These are phyloP conservation scores for Blennius ocellaris DNA, from an alignment of 2,113 vertebrate species.

Conservation along the genomic window DNA sequence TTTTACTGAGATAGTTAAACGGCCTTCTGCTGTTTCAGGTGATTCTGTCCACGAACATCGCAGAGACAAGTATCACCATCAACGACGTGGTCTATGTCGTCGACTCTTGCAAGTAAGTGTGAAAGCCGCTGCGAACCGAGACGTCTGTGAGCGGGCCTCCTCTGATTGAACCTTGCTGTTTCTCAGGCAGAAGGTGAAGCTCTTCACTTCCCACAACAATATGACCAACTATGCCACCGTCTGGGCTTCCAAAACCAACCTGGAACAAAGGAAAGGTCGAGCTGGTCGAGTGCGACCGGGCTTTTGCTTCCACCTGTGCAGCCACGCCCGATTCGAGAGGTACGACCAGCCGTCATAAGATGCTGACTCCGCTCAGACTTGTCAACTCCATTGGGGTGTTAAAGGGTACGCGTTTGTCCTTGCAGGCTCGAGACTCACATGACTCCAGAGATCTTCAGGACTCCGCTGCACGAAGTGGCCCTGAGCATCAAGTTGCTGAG, in stretches of 20 bases:
- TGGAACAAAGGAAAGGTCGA: slow-evolving; percentile 95
- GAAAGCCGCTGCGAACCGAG: too few species aligned
- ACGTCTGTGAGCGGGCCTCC: too few species aligned
- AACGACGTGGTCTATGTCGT: slow-evolving; percentile 97
- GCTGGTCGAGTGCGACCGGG: slow-evolving; percentile 91
- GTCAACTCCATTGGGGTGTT: too few species aligned
- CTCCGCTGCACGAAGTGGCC: slow-evolving; percentile 93
- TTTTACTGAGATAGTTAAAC: too few species aligned
- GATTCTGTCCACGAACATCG: slow-evolving; percentile 97
- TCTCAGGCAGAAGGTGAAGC: slow-evolving; percentile 94
- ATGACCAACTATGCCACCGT: slow-evolving; percentile 99
- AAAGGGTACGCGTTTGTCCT: neutral
- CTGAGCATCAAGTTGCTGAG: slow-evolving; percentile 95
- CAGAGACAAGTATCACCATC: slow-evolving; percentile 97
- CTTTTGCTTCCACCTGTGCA: slow-evolving; percentile 96
- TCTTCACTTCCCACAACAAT: slow-evolving; percentile 97
- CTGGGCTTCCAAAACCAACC: slow-evolving; percentile 97
- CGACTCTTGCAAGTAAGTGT: slow-evolving; percentile 97
- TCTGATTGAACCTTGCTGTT: neutral
- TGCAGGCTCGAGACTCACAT: slow-evolving; percentile 93
- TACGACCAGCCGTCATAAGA: neutral
- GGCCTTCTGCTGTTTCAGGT: slow-evolving; percentile 80
- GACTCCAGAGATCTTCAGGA: slow-evolving; percentile 97
- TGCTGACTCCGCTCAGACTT: too few species aligned
- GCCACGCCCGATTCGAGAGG: slow-evolving; percentile 92